Percentiles rank a stretch among this genome's conserved stretches.
These are phyloP conservation scores for Coelopa frigida DNA, from an alignment of 1,140 invertebrate genomes.

Conservation along the genomic window DNA sequence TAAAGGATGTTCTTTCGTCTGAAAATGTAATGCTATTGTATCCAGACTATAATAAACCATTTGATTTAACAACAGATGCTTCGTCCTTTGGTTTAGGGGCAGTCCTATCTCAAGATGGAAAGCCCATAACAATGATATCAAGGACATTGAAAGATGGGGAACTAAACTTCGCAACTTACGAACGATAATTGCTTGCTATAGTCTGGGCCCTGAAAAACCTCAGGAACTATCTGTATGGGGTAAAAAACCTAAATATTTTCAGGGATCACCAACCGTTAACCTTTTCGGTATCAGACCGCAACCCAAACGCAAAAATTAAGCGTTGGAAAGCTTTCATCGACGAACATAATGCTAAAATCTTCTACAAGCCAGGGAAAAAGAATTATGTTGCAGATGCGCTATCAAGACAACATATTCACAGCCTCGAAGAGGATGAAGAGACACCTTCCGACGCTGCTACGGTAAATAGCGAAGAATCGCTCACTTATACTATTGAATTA, in stretches of 20 bases:
- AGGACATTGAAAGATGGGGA: too few species aligned
- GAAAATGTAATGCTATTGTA: not conserved
- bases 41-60: too few species aligned
- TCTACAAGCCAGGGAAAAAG: constrained; percentile 44
- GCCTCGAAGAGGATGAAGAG: too few species aligned
- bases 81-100: constrained; percentile 15
- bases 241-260: constrained; percentile 42
- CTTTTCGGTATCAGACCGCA: too few species aligned
- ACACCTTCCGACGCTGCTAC: constrained; percentile 8
- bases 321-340: constrained; percentile 49
- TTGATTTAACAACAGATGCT: too few species aligned
- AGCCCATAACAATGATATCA: too few species aligned
- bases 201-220: constrained; percentile 7
- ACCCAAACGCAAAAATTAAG: too few species aligned
- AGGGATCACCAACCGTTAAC: too few species aligned
- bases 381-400: too few species aligned
- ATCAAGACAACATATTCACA: too few species aligned
- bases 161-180: too few species aligned
- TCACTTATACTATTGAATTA: constrained; percentile 6
- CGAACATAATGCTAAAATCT: constrained; percentile 37
- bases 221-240: constrained; percentile 32
- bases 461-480: not conserved
- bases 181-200: constrained; percentile 6
- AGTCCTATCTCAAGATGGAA: constrained; percentile 13
- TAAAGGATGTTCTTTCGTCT: constrained; percentile 13